Conservation (phyloP, 2,113 vertebrate species). For the Sceloporus undulatus region DNA sequence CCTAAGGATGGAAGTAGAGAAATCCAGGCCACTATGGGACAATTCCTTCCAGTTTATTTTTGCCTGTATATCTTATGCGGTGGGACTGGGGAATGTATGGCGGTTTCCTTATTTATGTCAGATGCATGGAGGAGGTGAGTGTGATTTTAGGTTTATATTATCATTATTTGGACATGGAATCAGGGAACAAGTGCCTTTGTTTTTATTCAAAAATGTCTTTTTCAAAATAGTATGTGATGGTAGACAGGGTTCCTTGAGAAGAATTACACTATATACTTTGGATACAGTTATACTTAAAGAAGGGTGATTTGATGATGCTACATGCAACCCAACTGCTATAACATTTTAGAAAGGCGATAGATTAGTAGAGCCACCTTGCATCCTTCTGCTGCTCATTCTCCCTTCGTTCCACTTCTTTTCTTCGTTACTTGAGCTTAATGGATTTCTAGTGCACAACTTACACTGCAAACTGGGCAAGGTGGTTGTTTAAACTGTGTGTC, state of each 20-base stretch:
- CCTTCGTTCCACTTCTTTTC: background rate
- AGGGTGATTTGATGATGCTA: background rate
- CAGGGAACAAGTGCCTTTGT: background rate
- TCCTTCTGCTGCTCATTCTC: background rate
- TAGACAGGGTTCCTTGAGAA: background rate
- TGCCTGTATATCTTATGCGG: constrained; percentile 92
- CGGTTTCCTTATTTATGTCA: constrained; percentile 96
- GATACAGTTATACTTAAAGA: background rate
- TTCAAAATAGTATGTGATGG: background rate
- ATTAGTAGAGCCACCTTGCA: background rate
- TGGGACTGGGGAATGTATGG: constrained; percentile 96
- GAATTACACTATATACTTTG: background rate
- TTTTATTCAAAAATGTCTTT: background rate
- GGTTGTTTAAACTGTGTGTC: background rate
- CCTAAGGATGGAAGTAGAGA: constrained; percentile 70
- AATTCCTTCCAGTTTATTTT: constrained; percentile 89
- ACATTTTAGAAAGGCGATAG: background rate
- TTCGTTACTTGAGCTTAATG: too few species aligned
- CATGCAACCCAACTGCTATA: background rate
- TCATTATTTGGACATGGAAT: background rate
- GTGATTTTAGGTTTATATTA: constrained; percentile 40
- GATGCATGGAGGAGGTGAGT: constrained; percentile 95
- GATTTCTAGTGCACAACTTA: background rate
- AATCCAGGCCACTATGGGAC: constrained; percentile 86
- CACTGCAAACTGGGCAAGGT: background rate